Conservation (phyloP, 2,888 invertebrate genomes). For the Watsonalla cultraria region DNA sequence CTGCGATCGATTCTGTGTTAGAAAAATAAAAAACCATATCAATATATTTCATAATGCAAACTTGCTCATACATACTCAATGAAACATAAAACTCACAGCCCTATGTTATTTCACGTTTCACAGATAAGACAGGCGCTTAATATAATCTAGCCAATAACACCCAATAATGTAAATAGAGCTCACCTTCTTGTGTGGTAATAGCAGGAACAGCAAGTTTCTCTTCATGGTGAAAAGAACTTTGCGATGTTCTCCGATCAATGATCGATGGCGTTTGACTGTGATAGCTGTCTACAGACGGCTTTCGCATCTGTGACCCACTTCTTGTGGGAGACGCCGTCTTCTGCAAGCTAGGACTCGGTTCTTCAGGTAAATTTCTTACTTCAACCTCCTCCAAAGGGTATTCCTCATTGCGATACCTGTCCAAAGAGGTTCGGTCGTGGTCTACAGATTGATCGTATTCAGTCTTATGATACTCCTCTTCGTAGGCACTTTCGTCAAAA, state of each 20-base stretch:
- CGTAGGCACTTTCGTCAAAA: slow-evolving; percentile 77
- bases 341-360: slow-evolving; percentile 50
- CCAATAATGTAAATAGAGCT: slow-evolving; percentile 5
- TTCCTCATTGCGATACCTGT: slow-evolving; percentile 68
- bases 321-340: slow-evolving; percentile 67
- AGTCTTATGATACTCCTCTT: slow-evolving; percentile 75
- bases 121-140: no score
- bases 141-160: no score
- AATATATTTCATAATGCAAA: not conserved
- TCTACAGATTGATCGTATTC: slow-evolving; percentile 68
- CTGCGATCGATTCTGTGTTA: slow-evolving; percentile 47
- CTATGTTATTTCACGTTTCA: no score
- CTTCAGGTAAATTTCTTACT: slow-evolving; percentile 54
- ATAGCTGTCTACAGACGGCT: slow-evolving; percentile 70
- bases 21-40: slow-evolving; percentile 1
- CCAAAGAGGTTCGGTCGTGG: slow-evolving; percentile 61
- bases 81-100: no score
- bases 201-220: slow-evolving; percentile 70
- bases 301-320: slow-evolving; percentile 51
- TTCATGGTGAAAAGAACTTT: slow-evolving; percentile 75
- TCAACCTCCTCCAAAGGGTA: slow-evolving; percentile 56
- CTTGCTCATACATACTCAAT: no score
- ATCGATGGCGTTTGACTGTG: slow-evolving; percentile 67
- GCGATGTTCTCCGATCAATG: slow-evolving; percentile 68
- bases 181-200: slow-evolving; percentile 57